Conservation (phyloP, 2,888 invertebrate genomes). For the Apomyelois bistriatella region DNA sequence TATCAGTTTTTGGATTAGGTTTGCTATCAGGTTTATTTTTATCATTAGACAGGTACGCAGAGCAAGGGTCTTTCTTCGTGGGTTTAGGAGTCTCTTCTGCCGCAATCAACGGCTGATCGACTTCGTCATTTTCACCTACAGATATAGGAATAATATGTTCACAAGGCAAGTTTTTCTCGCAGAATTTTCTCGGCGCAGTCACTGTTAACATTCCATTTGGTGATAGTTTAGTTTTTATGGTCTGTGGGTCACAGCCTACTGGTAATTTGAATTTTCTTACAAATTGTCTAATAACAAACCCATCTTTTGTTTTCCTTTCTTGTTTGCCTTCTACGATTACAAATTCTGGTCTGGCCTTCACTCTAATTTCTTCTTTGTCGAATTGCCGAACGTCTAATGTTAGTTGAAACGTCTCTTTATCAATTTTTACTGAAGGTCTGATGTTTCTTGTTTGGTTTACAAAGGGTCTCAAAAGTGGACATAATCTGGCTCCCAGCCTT, state of each 20-base stretch:
- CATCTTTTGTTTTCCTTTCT: constrained; percentile 48
- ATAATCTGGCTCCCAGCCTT: constrained; percentile 22
- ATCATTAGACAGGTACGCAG: background rate
- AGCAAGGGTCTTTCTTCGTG: background rate
- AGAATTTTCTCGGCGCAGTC: constrained; percentile 42
- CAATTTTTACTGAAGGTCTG: constrained; percentile 47
- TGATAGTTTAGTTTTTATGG: constrained; percentile 44
- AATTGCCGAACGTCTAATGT: constrained; percentile 52
- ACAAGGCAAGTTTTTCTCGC: constrained; percentile 37
- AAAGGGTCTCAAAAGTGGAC: constrained; percentile 27
- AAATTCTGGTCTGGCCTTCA: constrained; percentile 56
- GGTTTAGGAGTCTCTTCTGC: background rate
- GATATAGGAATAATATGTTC: constrained; percentile 41
- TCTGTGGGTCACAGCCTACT: constrained; percentile 45
- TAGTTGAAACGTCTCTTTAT: constrained; percentile 55
- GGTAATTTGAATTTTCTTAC: constrained; percentile 59
- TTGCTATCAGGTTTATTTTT: background rate
- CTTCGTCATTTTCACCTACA: constrained; percentile 17
- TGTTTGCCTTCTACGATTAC: constrained; percentile 64
- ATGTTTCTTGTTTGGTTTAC: constrained; percentile 37
- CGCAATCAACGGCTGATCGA: background rate
- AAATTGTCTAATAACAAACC: constrained; percentile 49
- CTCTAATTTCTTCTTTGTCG: constrained; percentile 53
- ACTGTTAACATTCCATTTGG: constrained; percentile 54
- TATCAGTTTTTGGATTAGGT: too few species aligned